Evolutionary conservation across 2,797 vertebrate species (phyloP).

Genomic region (Xenops minutus): DNA sequence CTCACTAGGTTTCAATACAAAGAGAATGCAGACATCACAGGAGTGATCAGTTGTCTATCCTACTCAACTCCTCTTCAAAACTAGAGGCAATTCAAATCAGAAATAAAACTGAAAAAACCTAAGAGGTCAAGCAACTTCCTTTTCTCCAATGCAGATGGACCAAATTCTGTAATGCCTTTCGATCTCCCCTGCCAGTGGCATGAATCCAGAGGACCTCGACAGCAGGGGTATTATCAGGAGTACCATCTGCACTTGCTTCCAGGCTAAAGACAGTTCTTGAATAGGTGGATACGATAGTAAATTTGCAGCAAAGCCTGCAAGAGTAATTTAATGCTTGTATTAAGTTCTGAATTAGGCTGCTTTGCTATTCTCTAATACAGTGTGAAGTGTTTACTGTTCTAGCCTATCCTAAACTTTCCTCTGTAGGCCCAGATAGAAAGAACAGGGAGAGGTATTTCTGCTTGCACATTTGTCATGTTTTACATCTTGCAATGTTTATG

Average conservation of each 20-base stretch:
- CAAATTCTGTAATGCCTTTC: neutral
- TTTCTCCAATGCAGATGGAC: neutral
- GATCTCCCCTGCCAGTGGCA: neutral
- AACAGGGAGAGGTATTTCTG: constrained; percentile 17
- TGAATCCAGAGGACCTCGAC: neutral
- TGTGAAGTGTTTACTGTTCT: neutral
- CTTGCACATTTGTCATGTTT: constrained; percentile 6
- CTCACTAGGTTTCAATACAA: neutral
- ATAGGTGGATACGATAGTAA: neutral
- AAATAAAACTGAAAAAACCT: neutral
- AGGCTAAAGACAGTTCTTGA: neutral
- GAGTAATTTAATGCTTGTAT: neutral
- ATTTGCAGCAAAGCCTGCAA: neutral
- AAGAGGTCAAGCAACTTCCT: neutral
- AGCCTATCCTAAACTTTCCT: neutral
- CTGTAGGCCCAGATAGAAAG: neutral
- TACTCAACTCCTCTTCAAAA: neutral
- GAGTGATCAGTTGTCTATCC: neutral
- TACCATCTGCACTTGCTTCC: accelerated
- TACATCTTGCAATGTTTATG: constrained; percentile 65
- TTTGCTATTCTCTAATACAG: neutral
- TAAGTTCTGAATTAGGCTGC: neutral
- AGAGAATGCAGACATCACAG: neutral
- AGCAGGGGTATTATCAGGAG: neutral
- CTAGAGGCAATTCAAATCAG: neutral